Evolutionary conservation across 1,140 invertebrate species (phyloP), one percentile per base, ranked within the genome.

Genomic region (Ceratina australensis): DNA sequence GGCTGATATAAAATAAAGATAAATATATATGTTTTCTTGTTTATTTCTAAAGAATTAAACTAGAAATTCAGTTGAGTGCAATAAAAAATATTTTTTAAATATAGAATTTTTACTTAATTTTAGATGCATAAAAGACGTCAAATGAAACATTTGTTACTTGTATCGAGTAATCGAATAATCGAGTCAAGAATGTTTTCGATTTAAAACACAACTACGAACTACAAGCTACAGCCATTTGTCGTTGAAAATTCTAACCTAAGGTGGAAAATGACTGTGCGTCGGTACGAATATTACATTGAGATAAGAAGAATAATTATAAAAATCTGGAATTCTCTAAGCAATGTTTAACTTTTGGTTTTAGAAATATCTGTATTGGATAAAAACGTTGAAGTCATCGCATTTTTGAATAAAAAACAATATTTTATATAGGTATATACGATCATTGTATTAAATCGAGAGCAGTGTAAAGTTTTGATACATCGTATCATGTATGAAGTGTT

Each of bases 181-280:
- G 16, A 2, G 52, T 50, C 42, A 49, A 59, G 57, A 76, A n/a
- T 4, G 8, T 42, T 54, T 77, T 71, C 74, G 74, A 77, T 77
- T 71, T 77, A 77, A 77, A 77, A 49, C 18, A 42, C 33, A 42
- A 42, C 33, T 2, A 42, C 33, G 33, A 42, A 42, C 33, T 42
- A 42, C 2, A 10, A 72, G 33, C 49, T 68, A 68, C 83, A 71
- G 85, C 86, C 79, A 87, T 87, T 87, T 87, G 50, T 84, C 60
- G 54, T 72, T 79, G 68, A 75, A 81, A 83, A 83, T 81, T 85
- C 82, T 89, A 89, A 89, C 87, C 87, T 88, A 64, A 65, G 81
- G 72, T 79, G 80, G 86, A 87, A 88, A 86, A 88, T 89, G 86
- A 83, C 84, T 69, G 85, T 82, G 80, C 78, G 79, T 87, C 80